Conservation (phyloP, 1,140 invertebrate genomes). For the Drosophila punjabiensis region DNA sequence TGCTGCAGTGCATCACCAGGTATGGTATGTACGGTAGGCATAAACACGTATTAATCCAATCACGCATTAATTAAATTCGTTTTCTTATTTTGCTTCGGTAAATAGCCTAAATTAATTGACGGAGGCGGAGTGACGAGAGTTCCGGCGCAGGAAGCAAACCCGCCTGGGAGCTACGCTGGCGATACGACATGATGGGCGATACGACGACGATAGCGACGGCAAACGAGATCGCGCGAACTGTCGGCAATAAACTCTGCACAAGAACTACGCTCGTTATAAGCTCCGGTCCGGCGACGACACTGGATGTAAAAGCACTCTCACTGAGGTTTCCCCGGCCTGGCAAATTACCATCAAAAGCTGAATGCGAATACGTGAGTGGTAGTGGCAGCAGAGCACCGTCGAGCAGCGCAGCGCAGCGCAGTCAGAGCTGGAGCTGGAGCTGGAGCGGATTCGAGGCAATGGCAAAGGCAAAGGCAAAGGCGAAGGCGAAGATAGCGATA, state of each 20-base stretch:
- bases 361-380: slow-evolving; percentile 72
- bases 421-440: slow-evolving; percentile 1
- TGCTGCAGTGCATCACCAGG: slow-evolving; percentile 5
- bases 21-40: background rate
- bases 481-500: slow-evolving; percentile 82
- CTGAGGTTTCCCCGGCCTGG: slow-evolving; percentile 70
- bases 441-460: slow-evolving; percentile 57
- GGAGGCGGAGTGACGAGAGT: slow-evolving; percentile 15
- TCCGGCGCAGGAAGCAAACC: slow-evolving; percentile 34
- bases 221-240: slow-evolving; percentile 59
- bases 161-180: slow-evolving; percentile 18
- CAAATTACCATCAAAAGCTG: slow-evolving; percentile 82
- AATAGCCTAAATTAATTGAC: slow-evolving; percentile 19
- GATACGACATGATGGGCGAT: slow-evolving; percentile 45
- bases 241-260: slow-evolving; percentile 73
- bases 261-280: slow-evolving; percentile 75
- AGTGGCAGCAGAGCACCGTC: slow-evolving; percentile 43
- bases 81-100: background rate
- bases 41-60: background rate
- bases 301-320: slow-evolving; percentile 78
- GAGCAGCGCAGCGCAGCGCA: slow-evolving; percentile 5
- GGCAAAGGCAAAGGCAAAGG: slow-evolving; percentile 11
- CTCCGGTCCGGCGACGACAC: slow-evolving; percentile 53
- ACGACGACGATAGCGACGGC: slow-evolving; percentile 57
- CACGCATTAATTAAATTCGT: slow-evolving; percentile 10